These are phyloP conservation scores for Sebastes reedi DNA, from an alignment of 2,797 vertebrate species.

Conservation along the genomic window DNA sequence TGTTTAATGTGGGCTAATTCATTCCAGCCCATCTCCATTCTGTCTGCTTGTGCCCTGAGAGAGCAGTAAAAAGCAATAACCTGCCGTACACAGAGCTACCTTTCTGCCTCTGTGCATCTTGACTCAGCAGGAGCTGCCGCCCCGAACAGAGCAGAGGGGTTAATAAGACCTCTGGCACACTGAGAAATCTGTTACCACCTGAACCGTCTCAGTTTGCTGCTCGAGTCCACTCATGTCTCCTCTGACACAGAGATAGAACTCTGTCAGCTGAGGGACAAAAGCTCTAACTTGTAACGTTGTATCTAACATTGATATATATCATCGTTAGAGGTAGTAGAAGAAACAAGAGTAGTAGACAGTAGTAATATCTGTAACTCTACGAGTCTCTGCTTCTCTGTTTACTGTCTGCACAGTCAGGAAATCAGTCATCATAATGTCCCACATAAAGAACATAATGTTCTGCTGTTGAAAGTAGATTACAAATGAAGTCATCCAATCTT, in stretches of 20 bases:
- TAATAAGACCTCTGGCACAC: constrained; percentile 42
- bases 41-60: neutral
- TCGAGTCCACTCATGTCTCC: constrained; percentile 23
- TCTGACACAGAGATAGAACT: constrained; percentile 20
- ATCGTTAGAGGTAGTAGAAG: neutral
- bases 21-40: neutral
- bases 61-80: constrained; percentile 10
- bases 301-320: neutral
- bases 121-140: constrained; percentile 11
- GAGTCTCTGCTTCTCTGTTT: neutral
- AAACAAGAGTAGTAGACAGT: neutral
- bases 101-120: neutral
- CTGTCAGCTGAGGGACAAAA: neutral
- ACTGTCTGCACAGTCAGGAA: neutral
- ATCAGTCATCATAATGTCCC: constrained; percentile 2
- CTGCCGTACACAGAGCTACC: neutral
- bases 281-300: neutral
- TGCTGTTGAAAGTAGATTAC: neutral
- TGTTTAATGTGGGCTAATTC: neutral
- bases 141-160: constrained; percentile 2
- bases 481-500: constrained; percentile 11
- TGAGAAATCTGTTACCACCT: constrained; percentile 43
- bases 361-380: neutral
- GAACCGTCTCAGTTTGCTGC: constrained; percentile 37
- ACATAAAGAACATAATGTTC: neutral